Evolutionary conservation across 2,797 vertebrate species (phyloP).

Genomic region (Artibeus jamaicensis): DNA sequence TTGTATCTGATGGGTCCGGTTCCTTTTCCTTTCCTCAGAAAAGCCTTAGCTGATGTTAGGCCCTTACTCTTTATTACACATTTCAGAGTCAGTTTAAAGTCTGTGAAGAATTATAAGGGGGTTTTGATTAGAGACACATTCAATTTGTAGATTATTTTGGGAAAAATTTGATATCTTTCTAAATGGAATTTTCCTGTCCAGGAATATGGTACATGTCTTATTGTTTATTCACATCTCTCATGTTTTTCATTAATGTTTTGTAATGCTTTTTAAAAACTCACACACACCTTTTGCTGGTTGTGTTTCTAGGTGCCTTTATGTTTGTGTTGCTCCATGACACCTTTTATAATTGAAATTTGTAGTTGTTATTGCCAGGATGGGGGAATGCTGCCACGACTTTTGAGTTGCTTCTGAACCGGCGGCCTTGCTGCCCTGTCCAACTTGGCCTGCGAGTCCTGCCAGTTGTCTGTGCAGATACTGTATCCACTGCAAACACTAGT

Average conservation of each 20-base stretch:
- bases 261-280: not conserved
- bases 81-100: conserved; percentile 18
- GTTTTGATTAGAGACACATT: not conserved
- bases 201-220: not conserved
- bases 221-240: not conserved
- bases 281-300: not conserved
- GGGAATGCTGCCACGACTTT: not conserved
- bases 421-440: not conserved
- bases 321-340: not conserved
- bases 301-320: not conserved
- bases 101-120: not conserved
- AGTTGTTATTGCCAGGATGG: not conserved
- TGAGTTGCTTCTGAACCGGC: not conserved
- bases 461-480: not conserved
- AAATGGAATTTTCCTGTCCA: no score
- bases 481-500: not conserved
- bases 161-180: no score
- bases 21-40: not conserved
- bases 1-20: not conserved
- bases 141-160: not conserved
- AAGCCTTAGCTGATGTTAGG: not conserved
- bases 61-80: not conserved
- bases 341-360: not conserved
- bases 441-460: not conserved
- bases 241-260: not conserved